phyloP scores from a whole-genome alignment of 2,888 invertebrate species.

The Pharmacophagus antenor region DNA sequence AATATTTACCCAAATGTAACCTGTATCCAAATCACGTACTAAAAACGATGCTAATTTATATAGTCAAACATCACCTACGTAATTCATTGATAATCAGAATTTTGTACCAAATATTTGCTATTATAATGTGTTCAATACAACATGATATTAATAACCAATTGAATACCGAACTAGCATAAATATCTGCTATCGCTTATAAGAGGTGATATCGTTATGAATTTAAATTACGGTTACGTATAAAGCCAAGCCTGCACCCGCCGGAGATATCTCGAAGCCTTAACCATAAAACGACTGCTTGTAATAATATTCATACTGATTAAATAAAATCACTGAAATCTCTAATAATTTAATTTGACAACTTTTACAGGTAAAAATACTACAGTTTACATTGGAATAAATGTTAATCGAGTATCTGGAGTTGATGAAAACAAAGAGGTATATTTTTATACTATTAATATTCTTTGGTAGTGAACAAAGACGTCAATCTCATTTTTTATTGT shows the following conservation, averaged over 20 bases:
- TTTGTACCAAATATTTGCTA: too few relatives aligned
- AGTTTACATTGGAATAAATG: constrained; percentile 82
- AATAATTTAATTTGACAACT: constrained; percentile 34
- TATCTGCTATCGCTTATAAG: constrained; percentile 14
- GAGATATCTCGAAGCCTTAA: constrained; percentile 40
- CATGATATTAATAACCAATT: too few relatives aligned
- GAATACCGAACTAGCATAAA: not conserved
- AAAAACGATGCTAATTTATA: too few relatives aligned
- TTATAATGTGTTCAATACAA: too few relatives aligned
- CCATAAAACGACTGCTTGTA: constrained; percentile 36
- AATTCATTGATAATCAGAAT: too few relatives aligned
- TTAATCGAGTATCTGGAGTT: constrained; percentile 83
- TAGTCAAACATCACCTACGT: too few relatives aligned
- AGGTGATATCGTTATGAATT: constrained; percentile 16
- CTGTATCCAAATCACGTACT: too few relatives aligned
- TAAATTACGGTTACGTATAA: constrained; percentile 17
- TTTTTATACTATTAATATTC: constrained; percentile 11
- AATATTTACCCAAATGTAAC: too few relatives aligned
- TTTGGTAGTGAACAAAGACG: not conserved
- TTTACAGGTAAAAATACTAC: constrained; percentile 80
- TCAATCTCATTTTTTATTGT: not conserved
- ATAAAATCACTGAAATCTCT: constrained; percentile 32
- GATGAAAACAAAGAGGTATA: constrained; percentile 84
- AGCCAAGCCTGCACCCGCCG: constrained; percentile 34
- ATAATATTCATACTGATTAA: constrained; percentile 38